Evolutionary conservation across 1,140 invertebrate species (phyloP).

Genomic region (Pseudomyrmex flavicornis): DNA sequence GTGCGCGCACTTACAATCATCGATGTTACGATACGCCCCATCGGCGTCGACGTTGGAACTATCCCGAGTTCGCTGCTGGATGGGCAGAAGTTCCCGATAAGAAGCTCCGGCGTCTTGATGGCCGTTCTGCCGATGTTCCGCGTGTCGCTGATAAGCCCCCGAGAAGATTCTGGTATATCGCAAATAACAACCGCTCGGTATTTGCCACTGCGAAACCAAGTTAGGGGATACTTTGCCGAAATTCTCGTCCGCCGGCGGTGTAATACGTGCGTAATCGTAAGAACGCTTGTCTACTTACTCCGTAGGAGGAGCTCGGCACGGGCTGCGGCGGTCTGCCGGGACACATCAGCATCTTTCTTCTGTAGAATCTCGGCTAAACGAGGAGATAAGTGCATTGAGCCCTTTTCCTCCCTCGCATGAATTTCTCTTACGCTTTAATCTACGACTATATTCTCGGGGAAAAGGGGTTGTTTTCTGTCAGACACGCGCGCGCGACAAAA

Average conservation of each 20-base stretch:
- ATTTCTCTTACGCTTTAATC: constrained; percentile 48
- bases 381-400: constrained; percentile 56
- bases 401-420: neutral
- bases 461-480: neutral
- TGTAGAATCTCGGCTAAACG: constrained; percentile 77
- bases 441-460: constrained; percentile 29
- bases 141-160: constrained; percentile 78
- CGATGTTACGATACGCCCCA: constrained; percentile 70
- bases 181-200: constrained; percentile 82
- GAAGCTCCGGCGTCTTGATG: constrained; percentile 76
- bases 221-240: constrained; percentile 28
- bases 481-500: constrained; percentile 1
- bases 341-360: constrained; percentile 82
- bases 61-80: constrained; percentile 68
- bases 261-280: neutral
- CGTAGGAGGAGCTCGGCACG: constrained; percentile 74
- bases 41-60: constrained; percentile 58
- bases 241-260: neutral
- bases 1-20: constrained; percentile 80
- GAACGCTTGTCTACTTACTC: constrained; percentile 72
- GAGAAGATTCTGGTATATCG: constrained; percentile 82
- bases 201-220: constrained; percentile 78
- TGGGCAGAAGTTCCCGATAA: constrained; percentile 79
- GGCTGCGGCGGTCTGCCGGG: constrained; percentile 80
- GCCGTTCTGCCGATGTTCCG: constrained; percentile 70